Base-by-base conservation (phyloP, 2,888 invertebrate genomes). In the Drosophila kuntzei region DNA sequence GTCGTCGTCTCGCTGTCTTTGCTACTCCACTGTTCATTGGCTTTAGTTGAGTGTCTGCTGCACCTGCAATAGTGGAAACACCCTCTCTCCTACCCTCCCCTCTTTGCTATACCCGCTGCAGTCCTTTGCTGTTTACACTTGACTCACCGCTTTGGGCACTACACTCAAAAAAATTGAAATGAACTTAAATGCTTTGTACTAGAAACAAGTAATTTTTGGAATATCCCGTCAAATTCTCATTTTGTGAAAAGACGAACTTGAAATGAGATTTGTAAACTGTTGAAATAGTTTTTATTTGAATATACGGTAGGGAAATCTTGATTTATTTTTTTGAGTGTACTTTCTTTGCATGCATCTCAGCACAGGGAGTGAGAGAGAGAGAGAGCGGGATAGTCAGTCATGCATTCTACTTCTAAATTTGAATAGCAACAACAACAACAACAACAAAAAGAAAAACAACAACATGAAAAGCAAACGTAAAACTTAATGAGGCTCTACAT, bases 11-110 rank as follows among this genome's bases (percentile, higher is more conserved):
- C 58, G 46, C 66, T 73, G 72, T 29, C 43, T 37, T 16, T 54
- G 69, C 80, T 88, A 86, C 89, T 83, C 67, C 53, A 80, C 70
- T 89, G 87, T 83, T 83, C 89, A 86, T 83, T 83, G 89, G 84
- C 89, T 87, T 58, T 59, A 69, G 71, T 63, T 59, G 51, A 55
- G 36, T 51, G 76, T 63, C 59, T 53, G 53, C 53, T 71, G 63
- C 83, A 87, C 84, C 89, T 83, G 87, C 71, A 47, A 11, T 51
- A 54, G 43, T 11, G 20, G 20, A 34, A 49, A 18, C 41, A 39
- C 11, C 34, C 16, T 27, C 50, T 4, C 32, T 34, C 9, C 7
- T 27, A 1, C 8, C 55, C 3, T 16, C 14, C 7, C n/a, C 18
- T 50, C 16, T 3, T 6, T 22, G 22, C 34, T 14, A 1, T n/a